These are phyloP conservation scores for Lampropteryx suffumata DNA, from an alignment of 2,888 invertebrate genomes.

Conservation along the genomic window DNA sequence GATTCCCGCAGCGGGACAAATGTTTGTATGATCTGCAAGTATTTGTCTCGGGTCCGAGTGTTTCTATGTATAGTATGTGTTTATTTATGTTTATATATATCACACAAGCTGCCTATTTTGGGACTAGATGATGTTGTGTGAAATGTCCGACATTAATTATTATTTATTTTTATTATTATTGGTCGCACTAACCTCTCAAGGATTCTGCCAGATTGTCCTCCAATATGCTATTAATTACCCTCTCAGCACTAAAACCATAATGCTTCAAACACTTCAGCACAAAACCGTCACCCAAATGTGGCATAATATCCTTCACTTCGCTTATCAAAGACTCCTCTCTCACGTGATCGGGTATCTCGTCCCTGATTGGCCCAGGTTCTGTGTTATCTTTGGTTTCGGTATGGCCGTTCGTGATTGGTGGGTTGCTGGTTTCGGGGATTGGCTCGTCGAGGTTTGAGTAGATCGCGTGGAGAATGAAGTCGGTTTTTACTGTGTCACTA, in stretches of 20 bases:
- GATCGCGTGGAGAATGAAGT: slow-evolving; percentile 80
- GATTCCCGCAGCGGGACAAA: no score
- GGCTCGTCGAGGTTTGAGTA: slow-evolving; percentile 73
- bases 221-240: slow-evolving; percentile 91
- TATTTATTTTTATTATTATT: not conserved
- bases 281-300: slow-evolving; percentile 90
- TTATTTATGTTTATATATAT: no score
- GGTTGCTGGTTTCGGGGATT: slow-evolving; percentile 42
- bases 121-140: no score
- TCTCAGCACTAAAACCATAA: slow-evolving; percentile 88
- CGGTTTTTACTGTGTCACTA: slow-evolving; percentile 82
- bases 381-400: slow-evolving; percentile 39
- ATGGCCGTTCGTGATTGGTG: slow-evolving; percentile 52
- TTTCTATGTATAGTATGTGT: no score
- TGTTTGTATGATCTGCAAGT: no score
- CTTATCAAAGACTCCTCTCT: slow-evolving; percentile 79
- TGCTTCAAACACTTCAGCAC: slow-evolving; percentile 89
- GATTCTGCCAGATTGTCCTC: slow-evolving; percentile 84
- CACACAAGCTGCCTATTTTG: no score
- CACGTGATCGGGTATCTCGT: slow-evolving; percentile 70
- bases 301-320: slow-evolving; percentile 89
- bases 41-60: no score
- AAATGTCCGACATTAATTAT: no score
- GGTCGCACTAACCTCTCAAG: slow-evolving; percentile 52
- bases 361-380: slow-evolving; percentile 41